Percentiles rank a stretch among this genome's conserved stretches.
These are phyloP conservation scores for Paramisgurnus dabryanus DNA, from an alignment of 2,113 vertebrate species.

Conservation along the genomic window DNA sequence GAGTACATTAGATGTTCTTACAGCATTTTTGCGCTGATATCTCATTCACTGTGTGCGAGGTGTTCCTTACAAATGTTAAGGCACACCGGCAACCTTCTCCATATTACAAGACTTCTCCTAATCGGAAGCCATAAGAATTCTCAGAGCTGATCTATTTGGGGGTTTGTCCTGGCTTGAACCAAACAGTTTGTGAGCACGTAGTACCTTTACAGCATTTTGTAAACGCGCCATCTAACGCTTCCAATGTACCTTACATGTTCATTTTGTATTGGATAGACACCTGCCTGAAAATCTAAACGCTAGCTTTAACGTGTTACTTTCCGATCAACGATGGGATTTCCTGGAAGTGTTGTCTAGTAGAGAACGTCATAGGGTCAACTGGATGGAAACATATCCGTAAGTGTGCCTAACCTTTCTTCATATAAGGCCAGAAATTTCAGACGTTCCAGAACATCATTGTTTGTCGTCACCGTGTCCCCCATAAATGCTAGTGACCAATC, in stretches of 20 bases:
- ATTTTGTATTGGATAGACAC: neutral
- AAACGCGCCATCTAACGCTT: too few relatives aligned
- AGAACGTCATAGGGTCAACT: conserved; percentile 22
- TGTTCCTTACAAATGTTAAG: conserved; percentile 3
- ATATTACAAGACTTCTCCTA: conserved; percentile 18
- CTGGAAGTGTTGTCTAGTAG: conserved; percentile 28
- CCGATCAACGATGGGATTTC: conserved; percentile 24
- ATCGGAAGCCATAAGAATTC: conserved; percentile 39
- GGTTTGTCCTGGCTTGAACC: conserved; percentile 31
- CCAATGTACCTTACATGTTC: too few relatives aligned
- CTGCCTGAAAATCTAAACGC: neutral
- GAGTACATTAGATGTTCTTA: conserved; percentile 24
- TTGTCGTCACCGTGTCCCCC: conserved; percentile 36
- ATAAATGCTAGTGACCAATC: conserved; percentile 32
- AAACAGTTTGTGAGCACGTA: conserved; percentile 20
- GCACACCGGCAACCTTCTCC: conserved; percentile 36
- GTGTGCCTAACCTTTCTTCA: neutral
- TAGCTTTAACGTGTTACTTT: conserved; percentile 12
- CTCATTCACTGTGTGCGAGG: neutral
- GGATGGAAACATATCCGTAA: conserved; percentile 2
- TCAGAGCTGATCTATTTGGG: conserved; percentile 38
- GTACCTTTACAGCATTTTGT: conserved; percentile 51
- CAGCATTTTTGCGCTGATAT: conserved; percentile 32
- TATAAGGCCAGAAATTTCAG: conserved; percentile 19
- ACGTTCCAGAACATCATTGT: conserved; percentile 25